Evolutionary conservation across 2,797 vertebrate species (phyloP).

Genomic region (Chelon auratus): DNA sequence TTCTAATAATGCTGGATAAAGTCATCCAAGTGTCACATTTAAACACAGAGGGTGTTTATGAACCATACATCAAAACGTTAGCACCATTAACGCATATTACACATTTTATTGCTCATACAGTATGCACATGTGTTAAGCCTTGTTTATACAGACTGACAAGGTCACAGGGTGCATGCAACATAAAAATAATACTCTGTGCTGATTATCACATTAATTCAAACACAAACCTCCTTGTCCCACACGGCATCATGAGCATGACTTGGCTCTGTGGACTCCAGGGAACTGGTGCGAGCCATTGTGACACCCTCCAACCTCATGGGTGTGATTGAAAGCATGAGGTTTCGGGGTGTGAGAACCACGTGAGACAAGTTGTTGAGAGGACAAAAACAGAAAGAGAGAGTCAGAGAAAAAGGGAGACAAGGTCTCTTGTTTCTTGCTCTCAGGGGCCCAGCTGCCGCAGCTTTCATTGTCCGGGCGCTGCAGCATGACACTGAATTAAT

Average conservation of each 20-base stretch:
- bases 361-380: constrained; percentile 74
- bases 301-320: constrained; percentile 67
- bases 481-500: constrained; percentile 74
- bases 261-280: constrained; percentile 62
- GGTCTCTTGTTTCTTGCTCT: constrained; percentile 72
- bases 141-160: constrained; percentile 15
- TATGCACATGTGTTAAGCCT: background rate
- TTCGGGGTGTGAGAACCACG: constrained; percentile 77
- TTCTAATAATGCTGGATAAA: constrained; percentile 52
- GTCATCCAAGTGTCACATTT: constrained; percentile 48
- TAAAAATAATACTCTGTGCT: constrained; percentile 39
- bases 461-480: constrained; percentile 76
- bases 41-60: constrained; percentile 34
- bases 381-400: constrained; percentile 74
- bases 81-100: constrained; percentile 16
- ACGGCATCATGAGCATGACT: constrained; percentile 68
- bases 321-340: constrained; percentile 78
- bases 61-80: constrained; percentile 26
- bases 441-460: constrained; percentile 74
- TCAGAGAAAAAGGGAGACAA: constrained; percentile 67
- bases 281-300: constrained; percentile 66
- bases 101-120: background rate
- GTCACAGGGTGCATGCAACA: constrained; percentile 27
- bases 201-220: constrained; percentile 69
- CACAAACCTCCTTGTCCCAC: constrained; percentile 73